A percentile compares a stretch with the other conserved stretches of the same genome.
These are phyloP conservation scores for Trogon surrucura DNA, from an alignment of 2,113 vertebrate species.

Conservation along the genomic window DNA sequence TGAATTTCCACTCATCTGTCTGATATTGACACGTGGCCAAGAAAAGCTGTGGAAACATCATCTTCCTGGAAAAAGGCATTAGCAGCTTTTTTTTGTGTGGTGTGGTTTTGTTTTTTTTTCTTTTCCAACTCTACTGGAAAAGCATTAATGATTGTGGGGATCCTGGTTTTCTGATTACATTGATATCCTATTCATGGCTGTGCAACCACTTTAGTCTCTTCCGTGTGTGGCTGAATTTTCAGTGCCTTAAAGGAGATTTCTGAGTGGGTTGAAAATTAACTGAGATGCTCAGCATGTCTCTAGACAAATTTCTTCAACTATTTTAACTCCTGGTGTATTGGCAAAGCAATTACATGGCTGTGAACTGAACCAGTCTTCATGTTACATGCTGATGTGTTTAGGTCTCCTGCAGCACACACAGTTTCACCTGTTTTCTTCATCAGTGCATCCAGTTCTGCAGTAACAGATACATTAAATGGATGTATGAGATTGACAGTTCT, in stretches of 20 bases:
- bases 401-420: not conserved
- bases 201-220: not conserved
- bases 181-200: not conserved
- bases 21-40: not conserved
- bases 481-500: slow-evolving; percentile 19
- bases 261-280: slow-evolving; percentile 36
- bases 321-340: slow-evolving; percentile 46
- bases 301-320: slow-evolving; percentile 54
- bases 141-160: not conserved
- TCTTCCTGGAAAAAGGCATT: not conserved
- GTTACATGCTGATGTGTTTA: slow-evolving; percentile 43
- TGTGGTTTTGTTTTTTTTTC: not conserved
- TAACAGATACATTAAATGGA: not conserved
- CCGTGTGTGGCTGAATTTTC: slow-evolving; percentile 16
- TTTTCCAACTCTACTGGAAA: not conserved
- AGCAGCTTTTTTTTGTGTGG: not conserved
- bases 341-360: slow-evolving; percentile 48
- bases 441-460: not conserved
- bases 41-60: not conserved
- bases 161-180: not conserved
- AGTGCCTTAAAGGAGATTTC: slow-evolving; percentile 2
- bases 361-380: slow-evolving; percentile 26
- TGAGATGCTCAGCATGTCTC: slow-evolving; percentile 45
- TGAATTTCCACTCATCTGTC: not conserved
- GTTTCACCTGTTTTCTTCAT: slow-evolving; percentile 61